Evolutionary conservation across 2,888 invertebrate species (phyloP).

Genomic region (Cryptophagus acutangulus): DNA sequence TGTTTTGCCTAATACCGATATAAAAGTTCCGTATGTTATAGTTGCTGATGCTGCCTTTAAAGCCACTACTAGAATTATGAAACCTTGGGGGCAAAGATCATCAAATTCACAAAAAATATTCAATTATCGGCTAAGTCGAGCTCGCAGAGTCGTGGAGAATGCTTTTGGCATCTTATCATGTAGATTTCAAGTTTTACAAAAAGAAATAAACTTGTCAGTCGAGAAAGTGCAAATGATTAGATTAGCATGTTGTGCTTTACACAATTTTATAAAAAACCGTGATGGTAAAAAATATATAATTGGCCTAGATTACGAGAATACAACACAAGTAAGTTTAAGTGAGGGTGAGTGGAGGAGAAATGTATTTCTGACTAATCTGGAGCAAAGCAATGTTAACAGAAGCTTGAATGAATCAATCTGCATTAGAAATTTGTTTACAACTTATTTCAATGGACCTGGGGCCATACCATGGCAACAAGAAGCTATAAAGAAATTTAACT

Average conservation of each 20-base stretch:
- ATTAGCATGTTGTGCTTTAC: slow-evolving; percentile 9
- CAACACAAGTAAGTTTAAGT: slow-evolving; percentile 3
- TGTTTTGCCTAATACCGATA: slow-evolving; percentile 4
- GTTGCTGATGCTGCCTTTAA: slow-evolving; percentile 13
- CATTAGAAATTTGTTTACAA: not conserved
- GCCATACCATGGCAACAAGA: slow-evolving; percentile 8
- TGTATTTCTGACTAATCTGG: slow-evolving; percentile 7
- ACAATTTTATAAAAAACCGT: slow-evolving; percentile 9
- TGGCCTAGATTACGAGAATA: slow-evolving; percentile 10
- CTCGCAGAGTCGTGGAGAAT: slow-evolving; percentile 10
- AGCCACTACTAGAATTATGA: slow-evolving; percentile 8
- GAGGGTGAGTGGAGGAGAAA: slow-evolving; percentile 10
- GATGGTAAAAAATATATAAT: slow-evolving; percentile 9
- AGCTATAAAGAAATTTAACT: slow-evolving; percentile 11
- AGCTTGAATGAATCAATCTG: not conserved
- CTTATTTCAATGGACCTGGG: slow-evolving; percentile 5
- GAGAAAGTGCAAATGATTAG: slow-evolving; percentile 5
- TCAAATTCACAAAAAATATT: slow-evolving; percentile 5
- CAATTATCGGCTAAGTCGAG: slow-evolving; percentile 9
- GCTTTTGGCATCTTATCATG: slow-evolving; percentile 9
- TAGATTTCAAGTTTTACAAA: slow-evolving; percentile 7
- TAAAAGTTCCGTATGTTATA: slow-evolving; percentile 10
- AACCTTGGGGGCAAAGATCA: slow-evolving; percentile 12
- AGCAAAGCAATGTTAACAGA: not conserved
- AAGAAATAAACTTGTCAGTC: not conserved